A percentile compares a stretch with the other conserved stretches of the same genome.
phyloP scores from a whole-genome alignment of 2,888 invertebrate species.

The Podabrus alpinus region DNA sequence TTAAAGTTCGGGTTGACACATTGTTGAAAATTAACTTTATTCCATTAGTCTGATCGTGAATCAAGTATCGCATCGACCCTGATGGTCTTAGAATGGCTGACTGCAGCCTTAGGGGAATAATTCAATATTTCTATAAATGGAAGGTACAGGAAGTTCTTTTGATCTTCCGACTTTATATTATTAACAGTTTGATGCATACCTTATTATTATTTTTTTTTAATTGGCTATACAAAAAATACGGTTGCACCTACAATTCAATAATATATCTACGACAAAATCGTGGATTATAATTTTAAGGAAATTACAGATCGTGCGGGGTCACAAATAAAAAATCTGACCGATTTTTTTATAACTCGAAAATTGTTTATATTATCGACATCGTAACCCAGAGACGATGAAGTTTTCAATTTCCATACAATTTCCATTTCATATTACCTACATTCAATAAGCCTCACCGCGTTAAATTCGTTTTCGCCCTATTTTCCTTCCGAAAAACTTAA shows the following conservation, averaged over 20 bases:
- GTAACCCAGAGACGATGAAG: not conserved
- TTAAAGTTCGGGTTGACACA: slow-evolving; percentile 2
- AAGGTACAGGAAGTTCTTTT: slow-evolving; percentile 12
- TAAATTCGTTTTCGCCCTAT: not conserved
- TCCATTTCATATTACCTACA: slow-evolving; percentile 11
- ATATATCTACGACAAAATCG: too few species aligned
- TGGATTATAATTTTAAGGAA: too few species aligned
- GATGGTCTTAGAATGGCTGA: not conserved
- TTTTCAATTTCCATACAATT: slow-evolving; percentile 20
- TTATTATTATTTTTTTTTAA: not conserved
- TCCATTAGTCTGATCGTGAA: slow-evolving; percentile 2
- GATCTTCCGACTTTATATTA: slow-evolving; percentile 5
- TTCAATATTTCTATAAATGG: slow-evolving; percentile 5
- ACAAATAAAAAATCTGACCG: not conserved
- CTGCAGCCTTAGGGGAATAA: not conserved
- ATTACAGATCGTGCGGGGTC: too few species aligned
- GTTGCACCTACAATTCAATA: too few species aligned
- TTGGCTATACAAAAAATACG: not conserved
- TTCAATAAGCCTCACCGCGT: slow-evolving; percentile 6
- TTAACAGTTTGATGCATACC: not conserved
- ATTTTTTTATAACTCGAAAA: not conserved
- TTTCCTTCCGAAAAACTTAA: not conserved
- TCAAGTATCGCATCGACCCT: not conserved
- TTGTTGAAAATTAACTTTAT: not conserved
- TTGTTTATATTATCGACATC: not conserved